phyloP scores from a whole-genome alignment of 2,113 vertebrate species.

The Phyllopteryx taeniolatus region DNA sequence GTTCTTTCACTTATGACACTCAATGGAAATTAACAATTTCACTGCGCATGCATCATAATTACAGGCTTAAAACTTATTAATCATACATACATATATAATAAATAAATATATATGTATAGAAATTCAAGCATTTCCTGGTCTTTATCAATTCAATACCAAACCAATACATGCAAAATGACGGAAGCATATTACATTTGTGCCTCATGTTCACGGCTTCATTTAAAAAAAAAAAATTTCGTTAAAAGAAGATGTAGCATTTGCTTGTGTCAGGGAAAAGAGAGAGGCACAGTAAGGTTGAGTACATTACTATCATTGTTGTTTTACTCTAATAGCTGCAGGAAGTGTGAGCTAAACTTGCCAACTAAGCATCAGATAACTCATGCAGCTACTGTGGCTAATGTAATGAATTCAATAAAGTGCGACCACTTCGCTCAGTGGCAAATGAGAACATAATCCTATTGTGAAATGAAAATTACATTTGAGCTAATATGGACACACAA shows the following conservation, averaged over 20 bases:
- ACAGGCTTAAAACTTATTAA: constrained; percentile 26
- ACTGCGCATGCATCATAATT: constrained; percentile 63
- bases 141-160: constrained; percentile 61
- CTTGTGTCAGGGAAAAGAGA: background rate
- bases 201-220: constrained; percentile 1
- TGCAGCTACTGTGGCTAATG: background rate
- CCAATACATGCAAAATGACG: constrained; percentile 69
- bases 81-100: constrained; percentile 46
- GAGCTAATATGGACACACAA: constrained; percentile 2
- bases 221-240: too few species aligned
- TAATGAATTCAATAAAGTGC: constrained; percentile 1
- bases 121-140: constrained; percentile 58
- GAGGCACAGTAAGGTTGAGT: background rate
- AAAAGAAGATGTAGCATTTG: constrained; percentile 26
- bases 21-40: constrained; percentile 10
- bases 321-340: background rate
- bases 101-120: constrained; percentile 40
- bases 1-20: constrained; percentile 34
- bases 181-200: constrained; percentile 61
- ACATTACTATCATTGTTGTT: constrained; percentile 6
- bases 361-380: background rate
- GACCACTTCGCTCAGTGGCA: background rate
- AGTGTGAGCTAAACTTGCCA: background rate
- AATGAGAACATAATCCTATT: background rate
- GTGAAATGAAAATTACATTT: constrained; percentile 2